Evolutionary conservation across 2,113 vertebrate species (phyloP).

Genomic region (Micronisus gabar): DNA sequence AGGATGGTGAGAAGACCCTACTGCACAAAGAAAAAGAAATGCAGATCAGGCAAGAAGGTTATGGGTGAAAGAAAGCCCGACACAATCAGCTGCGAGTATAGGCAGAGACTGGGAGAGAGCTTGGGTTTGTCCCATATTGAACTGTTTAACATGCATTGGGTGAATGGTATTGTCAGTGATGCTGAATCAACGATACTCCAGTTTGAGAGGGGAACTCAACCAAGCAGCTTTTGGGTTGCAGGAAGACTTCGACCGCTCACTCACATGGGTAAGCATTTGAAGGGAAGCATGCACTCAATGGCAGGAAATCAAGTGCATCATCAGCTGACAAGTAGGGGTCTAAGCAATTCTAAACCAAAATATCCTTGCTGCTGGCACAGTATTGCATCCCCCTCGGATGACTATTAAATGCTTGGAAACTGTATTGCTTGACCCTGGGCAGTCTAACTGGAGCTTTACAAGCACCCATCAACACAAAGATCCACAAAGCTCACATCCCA

Average conservation of each 20-base stretch:
- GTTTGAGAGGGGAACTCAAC: background rate
- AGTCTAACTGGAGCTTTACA: background rate
- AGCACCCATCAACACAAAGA: background rate
- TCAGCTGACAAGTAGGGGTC: background rate
- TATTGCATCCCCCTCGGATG: background rate
- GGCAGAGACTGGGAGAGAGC: background rate
- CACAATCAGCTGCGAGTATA: background rate
- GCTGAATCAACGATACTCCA: background rate
- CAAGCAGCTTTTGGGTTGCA: background rate
- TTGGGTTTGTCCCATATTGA: background rate
- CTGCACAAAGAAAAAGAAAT: background rate
- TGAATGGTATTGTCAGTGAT: background rate
- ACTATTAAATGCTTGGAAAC: background rate
- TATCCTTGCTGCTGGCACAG: background rate
- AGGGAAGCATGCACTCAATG: background rate
- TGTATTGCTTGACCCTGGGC: background rate
- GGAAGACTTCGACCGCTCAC: fast-evolving
- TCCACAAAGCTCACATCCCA: background rate
- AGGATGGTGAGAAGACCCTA: background rate
- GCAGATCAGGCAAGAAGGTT: background rate
- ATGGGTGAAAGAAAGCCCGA: background rate
- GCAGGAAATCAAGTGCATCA: background rate
- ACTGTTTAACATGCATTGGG: background rate
- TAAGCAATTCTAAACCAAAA: background rate
- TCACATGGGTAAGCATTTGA: fast-evolving